phyloP scores from a whole-genome alignment of 2,888 invertebrate species.

The Nymphalis polychloros region DNA sequence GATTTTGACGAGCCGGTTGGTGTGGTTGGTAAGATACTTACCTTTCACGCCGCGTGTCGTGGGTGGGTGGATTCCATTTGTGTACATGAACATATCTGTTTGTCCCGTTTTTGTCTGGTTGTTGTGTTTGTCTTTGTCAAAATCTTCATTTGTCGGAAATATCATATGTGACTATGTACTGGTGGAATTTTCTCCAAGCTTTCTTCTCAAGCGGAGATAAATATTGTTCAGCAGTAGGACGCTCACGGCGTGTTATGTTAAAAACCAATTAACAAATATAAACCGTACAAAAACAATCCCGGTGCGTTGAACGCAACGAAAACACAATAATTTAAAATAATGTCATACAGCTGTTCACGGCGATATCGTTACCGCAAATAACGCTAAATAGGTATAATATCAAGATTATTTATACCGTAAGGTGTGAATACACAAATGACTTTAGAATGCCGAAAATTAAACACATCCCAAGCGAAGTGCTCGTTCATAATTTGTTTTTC shows the following conservation, averaged over 20 bases:
- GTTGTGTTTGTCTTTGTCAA: too few relatives aligned
- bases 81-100: too few relatives aligned
- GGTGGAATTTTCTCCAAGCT: too few relatives aligned
- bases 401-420: slow-evolving; percentile 1
- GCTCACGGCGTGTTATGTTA: not conserved
- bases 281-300: slow-evolving; percentile 31
- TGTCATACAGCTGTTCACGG: slow-evolving; percentile 35
- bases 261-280: slow-evolving; percentile 30
- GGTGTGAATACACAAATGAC: not conserved
- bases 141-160: too few relatives aligned
- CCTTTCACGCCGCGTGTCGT: too few relatives aligned
- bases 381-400: slow-evolving; percentile 18
- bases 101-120: too few relatives aligned
- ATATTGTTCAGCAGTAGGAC: not conserved
- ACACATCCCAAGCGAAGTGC: not conserved
- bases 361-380: slow-evolving; percentile 7
- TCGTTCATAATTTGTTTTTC: too few relatives aligned
- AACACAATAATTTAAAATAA: slow-evolving; percentile 38
- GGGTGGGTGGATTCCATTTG: too few relatives aligned
- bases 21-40: too few relatives aligned
- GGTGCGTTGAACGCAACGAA: slow-evolving; percentile 15
- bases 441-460: not conserved
- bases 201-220: too few relatives aligned
- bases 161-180: too few relatives aligned
- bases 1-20: too few relatives aligned